phyloP scores from a whole-genome alignment of 2,797 vertebrate genomes.

The Petrocephalus schoutedeni region DNA sequence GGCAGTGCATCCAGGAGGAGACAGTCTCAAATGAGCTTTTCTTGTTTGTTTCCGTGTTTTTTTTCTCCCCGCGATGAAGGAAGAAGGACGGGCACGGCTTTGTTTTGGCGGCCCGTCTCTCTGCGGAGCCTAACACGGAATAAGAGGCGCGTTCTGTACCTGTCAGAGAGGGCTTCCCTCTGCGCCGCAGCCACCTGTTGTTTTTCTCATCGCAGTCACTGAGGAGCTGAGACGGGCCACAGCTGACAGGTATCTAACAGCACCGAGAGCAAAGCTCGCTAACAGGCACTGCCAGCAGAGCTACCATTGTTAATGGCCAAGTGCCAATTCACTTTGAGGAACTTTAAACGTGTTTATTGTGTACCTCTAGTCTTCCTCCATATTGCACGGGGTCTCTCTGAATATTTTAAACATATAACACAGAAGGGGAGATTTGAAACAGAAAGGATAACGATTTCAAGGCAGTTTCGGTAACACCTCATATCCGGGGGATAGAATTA shows the following conservation, averaged over 20 bases:
- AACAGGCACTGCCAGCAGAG: constrained; percentile 28
- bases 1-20: constrained; percentile 14
- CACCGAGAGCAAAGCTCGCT: constrained; percentile 32
- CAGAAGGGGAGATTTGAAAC: neutral
- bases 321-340: neutral
- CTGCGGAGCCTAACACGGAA: neutral
- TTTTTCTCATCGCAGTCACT: constrained; percentile 40
- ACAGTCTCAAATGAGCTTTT: neutral
- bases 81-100: neutral
- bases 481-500: constrained; percentile 17
- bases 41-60: constrained; percentile 15
- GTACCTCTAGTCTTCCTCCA: neutral
- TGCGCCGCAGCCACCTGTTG: constrained; percentile 39
- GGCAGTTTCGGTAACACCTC: constrained; percentile 22
- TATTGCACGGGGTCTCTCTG: neutral
- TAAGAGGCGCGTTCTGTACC: constrained; percentile 28
- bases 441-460: constrained; percentile 15
- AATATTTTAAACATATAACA: neutral
- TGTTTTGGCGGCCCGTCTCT: constrained; percentile 18
- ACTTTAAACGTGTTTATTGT: neutral
- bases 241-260: constrained; percentile 31
- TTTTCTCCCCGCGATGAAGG: neutral
- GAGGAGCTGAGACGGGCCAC: constrained; percentile 32
- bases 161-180: constrained; percentile 33
- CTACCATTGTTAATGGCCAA: constrained; percentile 31